Base-by-base conservation (phyloP, 2,113 vertebrate species). In the Ailuropoda melanoleuca region DNA sequence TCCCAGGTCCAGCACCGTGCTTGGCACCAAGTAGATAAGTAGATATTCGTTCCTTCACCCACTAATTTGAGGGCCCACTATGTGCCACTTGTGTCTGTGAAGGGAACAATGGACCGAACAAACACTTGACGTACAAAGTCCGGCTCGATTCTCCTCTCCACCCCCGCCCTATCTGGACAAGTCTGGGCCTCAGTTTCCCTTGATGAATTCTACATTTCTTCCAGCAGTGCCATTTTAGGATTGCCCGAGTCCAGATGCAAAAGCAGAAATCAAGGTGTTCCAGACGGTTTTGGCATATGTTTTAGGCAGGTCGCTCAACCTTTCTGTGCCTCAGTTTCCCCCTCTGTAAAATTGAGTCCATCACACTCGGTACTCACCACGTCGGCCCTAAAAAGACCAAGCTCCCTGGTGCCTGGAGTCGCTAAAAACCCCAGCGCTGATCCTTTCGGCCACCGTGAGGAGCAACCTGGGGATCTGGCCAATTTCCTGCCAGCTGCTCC, bases 351-450 rank as follows among this genome's bases (percentile, higher is more conserved):
- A 1, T 0, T 1, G 4, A 29, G 7, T 4, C 23, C 15, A 0
- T 26, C n/a, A 1, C 12, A 15, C 24, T 75, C 72, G 0, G 24
- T 8, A 2, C 29, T n/a, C 14, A 5, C 60, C n/a, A 46, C 68
- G 15, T 15, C 0, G 29, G 68, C 13, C 29, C 26, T 31, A 15
- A 87, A 74, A 70, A 39, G 43, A 29, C 4, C 5, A 21, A 31
- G 18, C 14, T 10, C 26, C 46, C 39, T 5, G 6, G 56, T 1
- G 0, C 39, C 39, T 0, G 11, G 81, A 0, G 0, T 18, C 0
- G 1, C 56, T 17, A 6, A 4, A 11, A 0, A 1, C 34, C 3
- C 11, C 0, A 0, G 7, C 0, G 4, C n/a, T 6, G 37, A 19
- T 6, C 4, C 72, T 53, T 1, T 1, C 0, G 31, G 74, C 60